Percentiles rank a stretch among this genome's conserved stretches.
These are phyloP conservation scores for Caiman crocodilus DNA, from an alignment of 2,797 vertebrate species.

Conservation along the genomic window DNA sequence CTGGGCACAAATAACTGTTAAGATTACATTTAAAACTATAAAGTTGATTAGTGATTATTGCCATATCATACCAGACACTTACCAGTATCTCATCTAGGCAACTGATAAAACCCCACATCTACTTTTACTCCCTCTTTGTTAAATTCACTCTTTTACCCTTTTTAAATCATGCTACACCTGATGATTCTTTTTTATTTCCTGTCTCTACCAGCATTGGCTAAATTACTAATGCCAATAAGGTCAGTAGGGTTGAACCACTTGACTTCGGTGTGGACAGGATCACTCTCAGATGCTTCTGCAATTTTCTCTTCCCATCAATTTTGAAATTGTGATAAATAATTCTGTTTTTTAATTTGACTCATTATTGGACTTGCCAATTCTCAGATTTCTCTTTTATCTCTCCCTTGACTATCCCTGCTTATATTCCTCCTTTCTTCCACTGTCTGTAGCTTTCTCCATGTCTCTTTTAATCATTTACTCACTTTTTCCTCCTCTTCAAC, in stretches of 20 bases:
- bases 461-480: background rate
- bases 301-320: background rate
- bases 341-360: background rate
- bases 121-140: background rate
- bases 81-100: background rate
- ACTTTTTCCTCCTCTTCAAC: background rate
- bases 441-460: background rate
- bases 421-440: background rate
- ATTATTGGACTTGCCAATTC: background rate
- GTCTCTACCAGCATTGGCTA: background rate
- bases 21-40: background rate
- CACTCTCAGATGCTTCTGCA: background rate
- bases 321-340: background rate
- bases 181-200: background rate
- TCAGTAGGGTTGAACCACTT: background rate
- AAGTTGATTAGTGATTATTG: background rate
- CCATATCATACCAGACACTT: accelerated
- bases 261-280: background rate
- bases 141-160: background rate
- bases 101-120: background rate
- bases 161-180: background rate
- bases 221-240: background rate
- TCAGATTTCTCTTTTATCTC: background rate
- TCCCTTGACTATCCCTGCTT: background rate
- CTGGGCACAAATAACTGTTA: background rate